phyloP scores from a whole-genome alignment of 64 coral and sea anemone species.

The Stichodactyla helianthus region DNA sequence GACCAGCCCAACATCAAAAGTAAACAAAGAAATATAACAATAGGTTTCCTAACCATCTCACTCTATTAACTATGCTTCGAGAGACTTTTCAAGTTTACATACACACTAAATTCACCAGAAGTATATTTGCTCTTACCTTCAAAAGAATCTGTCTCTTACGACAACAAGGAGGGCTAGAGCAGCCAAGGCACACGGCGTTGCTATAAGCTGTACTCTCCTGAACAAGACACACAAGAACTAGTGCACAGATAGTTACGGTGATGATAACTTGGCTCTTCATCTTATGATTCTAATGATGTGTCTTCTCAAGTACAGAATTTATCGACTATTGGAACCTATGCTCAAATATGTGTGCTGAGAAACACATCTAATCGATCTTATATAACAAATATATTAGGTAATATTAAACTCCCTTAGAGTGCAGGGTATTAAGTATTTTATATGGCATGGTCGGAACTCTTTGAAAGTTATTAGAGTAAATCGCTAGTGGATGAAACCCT shows the following conservation, averaged over 20 bases:
- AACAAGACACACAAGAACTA: background rate
- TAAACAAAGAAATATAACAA: too few species aligned
- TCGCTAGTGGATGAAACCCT: background rate
- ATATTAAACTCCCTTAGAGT: background rate
- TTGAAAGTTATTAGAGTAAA: slow-evolving; percentile 2
- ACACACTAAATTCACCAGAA: background rate
- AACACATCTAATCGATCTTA: background rate
- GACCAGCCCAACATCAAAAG: too few species aligned
- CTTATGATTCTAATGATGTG: background rate
- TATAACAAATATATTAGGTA: background rate
- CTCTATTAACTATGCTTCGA: too few species aligned
- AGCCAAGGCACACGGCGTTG: background rate
- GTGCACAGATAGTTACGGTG: background rate
- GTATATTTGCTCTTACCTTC: background rate
- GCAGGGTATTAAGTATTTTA: background rate
- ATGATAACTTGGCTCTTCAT: background rate
- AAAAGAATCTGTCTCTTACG: background rate
- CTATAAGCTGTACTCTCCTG: slow-evolving; percentile 2
- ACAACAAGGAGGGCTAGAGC: background rate
- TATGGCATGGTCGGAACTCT: background rate
- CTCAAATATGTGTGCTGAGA: background rate
- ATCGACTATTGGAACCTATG: background rate
- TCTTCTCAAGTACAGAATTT: background rate
- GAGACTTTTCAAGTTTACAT: background rate
- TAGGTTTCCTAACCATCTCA: too few species aligned